Evolutionary conservation across 2,797 vertebrate species (phyloP), one percentile per base, ranked within the genome.

Genomic region (Austrolebias charrua): DNA sequence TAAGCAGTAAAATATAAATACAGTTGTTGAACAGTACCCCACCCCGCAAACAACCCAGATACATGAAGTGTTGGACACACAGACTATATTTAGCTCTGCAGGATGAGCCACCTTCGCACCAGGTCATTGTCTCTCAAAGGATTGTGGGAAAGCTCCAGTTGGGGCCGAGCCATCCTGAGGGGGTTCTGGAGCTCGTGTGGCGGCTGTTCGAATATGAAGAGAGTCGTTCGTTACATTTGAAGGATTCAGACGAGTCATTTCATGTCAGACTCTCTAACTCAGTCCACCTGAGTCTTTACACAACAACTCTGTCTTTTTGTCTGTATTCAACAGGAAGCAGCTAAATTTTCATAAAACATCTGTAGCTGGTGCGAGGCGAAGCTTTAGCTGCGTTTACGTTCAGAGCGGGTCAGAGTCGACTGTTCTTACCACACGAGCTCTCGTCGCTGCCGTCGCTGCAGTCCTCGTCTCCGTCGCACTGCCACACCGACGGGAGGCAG

Each of bases 401-500:
- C 24, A 24, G 24, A 24, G 24, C 24, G 3, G 24, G 24, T 24
- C 24, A 24, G 24, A 24, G 24, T 24, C 3, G 24, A 3, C 2
- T 24, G 35, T 20, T n/a, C 95, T 96, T 83, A 99, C 98, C 95
- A 73, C 98, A 99, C 29, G 94, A 88, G 73, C 66, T 92, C 65
- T 99, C 98, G 2, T 99, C 98, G 15, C 96, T 98, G 62, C 95
- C 94, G 1, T 99, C 97, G 0, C 84, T 82, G 71, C 98, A 99
- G 84, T 99, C 97, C 77, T 95, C 90, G 15, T 99, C 98, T 4
- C 96, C 96, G 16, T 99, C 98, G 56, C 98, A 99, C 67, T 94
- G 93, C 98, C 98, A 99, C 20, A 98, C 65, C 0, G 94, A 91
- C 0, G 95, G 95, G 86, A 99, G 97, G 76, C 98, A 99, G 75